Base-by-base conservation (phyloP, 2,888 invertebrate genomes). In the Mimas tiliae region DNA sequence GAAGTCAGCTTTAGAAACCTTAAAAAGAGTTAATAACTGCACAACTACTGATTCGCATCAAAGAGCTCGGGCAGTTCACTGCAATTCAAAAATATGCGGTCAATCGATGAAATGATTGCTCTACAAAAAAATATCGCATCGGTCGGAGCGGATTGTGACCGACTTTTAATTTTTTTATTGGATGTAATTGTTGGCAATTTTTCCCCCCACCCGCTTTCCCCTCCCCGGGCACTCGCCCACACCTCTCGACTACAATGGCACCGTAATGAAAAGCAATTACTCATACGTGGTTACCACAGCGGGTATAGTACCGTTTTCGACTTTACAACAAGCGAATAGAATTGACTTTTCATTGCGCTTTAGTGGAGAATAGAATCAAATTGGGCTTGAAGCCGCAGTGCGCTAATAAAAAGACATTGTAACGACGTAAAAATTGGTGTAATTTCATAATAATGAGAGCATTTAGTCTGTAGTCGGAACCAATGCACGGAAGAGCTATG, bases 181-280 rank as follows among this genome's bases (percentile, higher is more conserved):
- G 88, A 87, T 87, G 89, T 91, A 92, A 92, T 90, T 87, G 91
- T 84, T 85, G 84, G 84, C 92, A 91, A 91, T 92, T 91, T 87
- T 77, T 68, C 71, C 53, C 72, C 73, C 67, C 64, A 69, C 51
- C 51, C 50, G 48, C 64, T 21, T 19, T 68, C 74, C 72, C 74
- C 71, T 68, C 65, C 12, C 62, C 65, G 68, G 67, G 67, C 66
- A 67, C 69, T 72, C 74, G 74, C 74, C 75, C 75, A 74, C 79
- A 69, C 77, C 82, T 77, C 79, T 80, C 79, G 84, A 87, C 86
- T 86, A 88, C 88, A 88, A 91, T 90, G 83, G 90, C 74, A 77
- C 75, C 84, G 89, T 92, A 93, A 93, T 93, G 92, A 92, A 91
- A 88, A 91, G 92, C 92, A 92, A 92, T 93, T 92, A 92, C 91